These are phyloP conservation scores for Lithophane semibrunnea DNA, from an alignment of 2,888 invertebrate species.

Conservation along the genomic window DNA sequence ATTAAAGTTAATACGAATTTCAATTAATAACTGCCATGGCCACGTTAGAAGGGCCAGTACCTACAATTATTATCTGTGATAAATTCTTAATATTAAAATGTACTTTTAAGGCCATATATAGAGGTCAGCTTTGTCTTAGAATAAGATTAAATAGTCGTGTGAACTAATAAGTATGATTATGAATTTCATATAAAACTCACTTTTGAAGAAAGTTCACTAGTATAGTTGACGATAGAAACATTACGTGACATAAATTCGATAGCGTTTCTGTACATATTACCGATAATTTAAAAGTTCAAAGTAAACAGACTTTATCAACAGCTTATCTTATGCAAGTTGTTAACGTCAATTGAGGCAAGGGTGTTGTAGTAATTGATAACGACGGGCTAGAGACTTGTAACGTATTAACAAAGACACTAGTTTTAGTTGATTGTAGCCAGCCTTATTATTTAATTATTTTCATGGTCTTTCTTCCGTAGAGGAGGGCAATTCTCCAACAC, in stretches of 20 bases:
- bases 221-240: background rate
- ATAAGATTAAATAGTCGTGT: conserved; percentile 19
- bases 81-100: conserved; percentile 56
- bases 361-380: conserved; percentile 55
- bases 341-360: conserved; percentile 33
- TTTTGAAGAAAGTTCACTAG: background rate
- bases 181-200: background rate
- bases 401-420: conserved; percentile 3
- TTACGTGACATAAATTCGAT: conserved; percentile 27
- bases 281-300: conserved; percentile 46
- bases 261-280: conserved; percentile 12
- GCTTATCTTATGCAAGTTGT: conserved; percentile 56
- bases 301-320: conserved; percentile 46
- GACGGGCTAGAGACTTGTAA: conserved; percentile 11
- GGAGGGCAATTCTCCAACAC: conserved; percentile 22
- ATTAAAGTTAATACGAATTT: conserved; percentile 61
- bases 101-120: conserved; percentile 51
- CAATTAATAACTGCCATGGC: conserved; percentile 74
- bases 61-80: conserved; percentile 62
- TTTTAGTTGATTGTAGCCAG: conserved; percentile 44
- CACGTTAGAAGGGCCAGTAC: conserved; percentile 76
- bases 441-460: conserved; percentile 55
- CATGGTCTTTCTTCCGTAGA: conserved; percentile 32
- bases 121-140: conserved; percentile 60
- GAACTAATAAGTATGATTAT: background rate